These are phyloP conservation scores for Macrocentrus cingulum DNA, from an alignment of 1,140 invertebrate species.

Conservation along the genomic window DNA sequence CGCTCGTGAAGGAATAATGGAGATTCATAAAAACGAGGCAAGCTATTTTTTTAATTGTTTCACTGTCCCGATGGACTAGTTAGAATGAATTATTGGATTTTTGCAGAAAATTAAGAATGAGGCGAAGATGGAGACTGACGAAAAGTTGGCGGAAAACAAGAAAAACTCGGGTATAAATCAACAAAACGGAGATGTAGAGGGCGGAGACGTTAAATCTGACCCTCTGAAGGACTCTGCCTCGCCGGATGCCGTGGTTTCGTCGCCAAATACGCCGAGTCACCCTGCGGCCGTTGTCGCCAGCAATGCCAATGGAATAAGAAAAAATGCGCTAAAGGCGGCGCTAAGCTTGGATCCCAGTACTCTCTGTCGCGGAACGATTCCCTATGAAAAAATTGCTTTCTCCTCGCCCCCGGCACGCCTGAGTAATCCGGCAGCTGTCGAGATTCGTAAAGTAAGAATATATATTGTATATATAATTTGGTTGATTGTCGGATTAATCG, in stretches of 20 bases:
- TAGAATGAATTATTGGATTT: conserved; percentile 3
- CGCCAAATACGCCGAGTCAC: conserved; percentile 49
- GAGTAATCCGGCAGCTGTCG: conserved; percentile 42
- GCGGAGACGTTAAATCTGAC: conserved; percentile 40
- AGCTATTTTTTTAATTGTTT: no score
- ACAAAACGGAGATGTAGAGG: conserved; percentile 34
- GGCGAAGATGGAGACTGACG: background rate
- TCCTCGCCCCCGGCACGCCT: conserved; percentile 43
- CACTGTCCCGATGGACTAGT: no score
- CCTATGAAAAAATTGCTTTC: conserved; percentile 53
- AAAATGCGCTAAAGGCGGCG: conserved; percentile 53
- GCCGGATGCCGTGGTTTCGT: conserved; percentile 40
- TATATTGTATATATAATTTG: no score
- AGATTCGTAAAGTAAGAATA: conserved; percentile 43
- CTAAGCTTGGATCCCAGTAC: conserved; percentile 59
- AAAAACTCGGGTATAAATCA: conserved; percentile 12
- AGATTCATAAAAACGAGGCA: conserved; percentile 18
- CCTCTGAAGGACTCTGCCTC: conserved; percentile 50
- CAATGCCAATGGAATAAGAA: conserved; percentile 52
- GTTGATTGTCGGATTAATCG: no score
- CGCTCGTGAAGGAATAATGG: conserved; percentile 3
- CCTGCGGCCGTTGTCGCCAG: conserved; percentile 37
- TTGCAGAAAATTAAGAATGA: conserved; percentile 18
- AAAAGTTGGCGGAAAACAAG: conserved; percentile 3
- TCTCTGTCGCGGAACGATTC: conserved; percentile 49